A percentile compares a stretch with the other conserved stretches of the same genome.
phyloP scores from a whole-genome alignment of 2,113 vertebrate species.

The Salvelinus sp. region DNA sequence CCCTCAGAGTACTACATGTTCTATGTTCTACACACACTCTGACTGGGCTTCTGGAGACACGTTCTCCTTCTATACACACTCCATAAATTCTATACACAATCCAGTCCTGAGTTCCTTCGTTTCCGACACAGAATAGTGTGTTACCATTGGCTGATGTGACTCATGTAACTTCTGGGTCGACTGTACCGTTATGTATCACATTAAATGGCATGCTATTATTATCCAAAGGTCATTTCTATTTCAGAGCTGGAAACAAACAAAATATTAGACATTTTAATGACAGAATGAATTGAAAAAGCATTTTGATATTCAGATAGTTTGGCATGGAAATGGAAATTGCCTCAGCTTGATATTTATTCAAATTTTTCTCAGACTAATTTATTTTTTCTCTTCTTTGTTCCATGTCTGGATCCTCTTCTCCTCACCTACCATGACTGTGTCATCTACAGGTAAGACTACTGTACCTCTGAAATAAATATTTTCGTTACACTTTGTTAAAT shows the following conservation, averaged over 20 bases:
- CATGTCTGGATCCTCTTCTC: neutral
- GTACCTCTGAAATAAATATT: neutral
- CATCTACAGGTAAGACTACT: constrained; percentile 53
- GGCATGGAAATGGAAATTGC: neutral
- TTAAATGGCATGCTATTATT: too few relatives aligned
- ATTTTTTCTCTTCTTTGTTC: constrained; percentile 13
- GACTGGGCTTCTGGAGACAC: constrained; percentile 63
- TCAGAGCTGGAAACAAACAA: too few relatives aligned
- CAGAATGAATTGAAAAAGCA: neutral
- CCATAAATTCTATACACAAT: neutral
- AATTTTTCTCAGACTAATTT: neutral
- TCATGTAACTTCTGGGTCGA: neutral
- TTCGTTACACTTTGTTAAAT: neutral
- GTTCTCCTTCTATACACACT: constrained; percentile 33
- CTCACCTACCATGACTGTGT: neutral
- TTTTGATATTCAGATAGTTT: neutral
- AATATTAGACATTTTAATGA: neutral
- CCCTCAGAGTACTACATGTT: constrained; percentile 51
- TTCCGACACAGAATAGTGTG: neutral
- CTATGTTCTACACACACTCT: constrained; percentile 42
- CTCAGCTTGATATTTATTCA: too few relatives aligned
- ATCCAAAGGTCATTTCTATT: too few relatives aligned
- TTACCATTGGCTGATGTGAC: neutral
- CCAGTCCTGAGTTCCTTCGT: neutral
- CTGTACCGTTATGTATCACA: neutral